Evolutionary conservation across 2,888 invertebrate genomes (phyloP), one percentile per base, ranked within the genome.

Genomic region (Pseudococcus jackbeardsleyi): DNA sequence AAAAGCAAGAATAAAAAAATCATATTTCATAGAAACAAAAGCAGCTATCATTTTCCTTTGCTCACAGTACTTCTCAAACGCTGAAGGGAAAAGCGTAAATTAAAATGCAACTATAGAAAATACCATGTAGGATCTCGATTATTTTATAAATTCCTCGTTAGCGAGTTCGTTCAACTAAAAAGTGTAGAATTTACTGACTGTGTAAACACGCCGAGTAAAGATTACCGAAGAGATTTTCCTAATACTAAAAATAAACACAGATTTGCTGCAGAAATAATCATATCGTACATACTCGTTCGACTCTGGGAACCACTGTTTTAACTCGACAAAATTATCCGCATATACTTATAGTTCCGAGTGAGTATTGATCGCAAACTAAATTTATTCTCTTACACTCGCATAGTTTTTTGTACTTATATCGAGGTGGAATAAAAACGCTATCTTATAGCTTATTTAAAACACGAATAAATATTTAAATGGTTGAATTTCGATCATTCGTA

Each of bases 261-360:
- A 0, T 72, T 12, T 3, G 8, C 33, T 72, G 72, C 33, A 33
- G 72, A 72, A 72, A 72, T 72, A 26, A 72, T 72, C 72, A 17
- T 72, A 33, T 72, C 33, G 9, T 4, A 33, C 64, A 22, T 72
- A 72, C 33, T 9, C 17, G n/a, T n/a, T 82, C n/a, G 4, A 46
- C 46, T 46, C 46, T 82, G 46, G 46, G 22, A 46, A 26, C 4
- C 79, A 82, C 79, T 82, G 79, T 82, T 82, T 82, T 82, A 82
- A 82, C 79, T 82, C 79, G 42, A 82, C 79, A 82, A 82, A 82
- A 82, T 82, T 82, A 82, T 82, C 79, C 79, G 79, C 79, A 82
- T 82, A 82, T 82, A 82, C 79, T 79, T 79, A 79, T 79, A 39
- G 79, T 82, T 82, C 79, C 79, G 79, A 82, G 79, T 82, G 19